Base-by-base conservation (phyloP, 2,797 vertebrate species). In the Cetoscarus ocellatus region DNA sequence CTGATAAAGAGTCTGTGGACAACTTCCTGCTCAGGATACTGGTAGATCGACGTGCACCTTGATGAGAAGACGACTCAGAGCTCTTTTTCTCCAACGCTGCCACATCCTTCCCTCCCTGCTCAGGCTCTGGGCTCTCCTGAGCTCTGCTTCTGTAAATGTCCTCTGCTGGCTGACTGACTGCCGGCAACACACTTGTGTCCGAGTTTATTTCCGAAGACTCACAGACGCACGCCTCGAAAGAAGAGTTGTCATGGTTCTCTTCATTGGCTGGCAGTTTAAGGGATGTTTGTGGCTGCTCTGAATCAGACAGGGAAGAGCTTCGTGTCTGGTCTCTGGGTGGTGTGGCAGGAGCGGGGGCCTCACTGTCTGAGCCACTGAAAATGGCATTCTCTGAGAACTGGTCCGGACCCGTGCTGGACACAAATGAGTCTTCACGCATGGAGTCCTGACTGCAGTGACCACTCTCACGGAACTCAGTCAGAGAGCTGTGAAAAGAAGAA, bases 401-500 rank as follows among this genome's bases (percentile, higher is more conserved):
- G 54, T 94, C 89, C 0, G 83, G 61, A 66, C 85, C 84, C 0
- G 83, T 61, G 81, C 89, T 89, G 53, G 89, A 92, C 18, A 91
- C 80, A 3, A 92, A 88, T 1, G 92, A 91, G 75, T 94, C 92
- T 19, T 94, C 93, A 7, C 79, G 91, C 77, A 85, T 92, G 13
- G 94, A 92, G 79, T 95, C 93, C 77, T 94, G 94, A 58, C 91
- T 94, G 81, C 91, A 92, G 67, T 86, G 82, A 42, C 85, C 80
- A 7, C 79, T 88, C 65, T 88, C 91, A 50, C 72, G 84, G 66
- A 80, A 86, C 60, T 85, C 88, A 52, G 63, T 61, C 19, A 58
- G 63, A 38, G 34, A 76, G 40, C 91, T 92, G 85, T 47, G 57
- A 38, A 64, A 35, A 70, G 14, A 54, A 11, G 27, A 8, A 42